These are phyloP conservation scores for Stenotaenia linearis DNA, from an alignment of 2,888 invertebrate genomes.

Conservation along the genomic window DNA sequence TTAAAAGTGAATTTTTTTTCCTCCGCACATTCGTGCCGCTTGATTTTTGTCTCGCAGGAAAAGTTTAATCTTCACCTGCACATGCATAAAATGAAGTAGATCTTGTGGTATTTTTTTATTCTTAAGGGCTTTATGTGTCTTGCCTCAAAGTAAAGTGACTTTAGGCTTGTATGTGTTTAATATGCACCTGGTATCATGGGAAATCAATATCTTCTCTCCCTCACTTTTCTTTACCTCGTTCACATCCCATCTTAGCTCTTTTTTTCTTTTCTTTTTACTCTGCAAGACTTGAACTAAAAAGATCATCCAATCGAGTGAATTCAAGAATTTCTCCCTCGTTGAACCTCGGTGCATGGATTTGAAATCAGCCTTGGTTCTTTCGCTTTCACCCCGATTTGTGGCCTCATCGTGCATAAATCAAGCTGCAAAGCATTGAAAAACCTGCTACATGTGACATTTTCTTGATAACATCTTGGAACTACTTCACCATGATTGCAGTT, in stretches of 20 bases:
- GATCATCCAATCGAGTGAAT: constrained; percentile 19
- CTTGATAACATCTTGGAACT: neutral
- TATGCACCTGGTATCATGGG: constrained; percentile 15
- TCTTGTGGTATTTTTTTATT: neutral
- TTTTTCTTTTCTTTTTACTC: neutral
- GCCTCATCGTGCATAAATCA: constrained; percentile 15
- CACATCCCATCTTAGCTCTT: constrained; percentile 1
- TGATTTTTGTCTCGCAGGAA: neutral
- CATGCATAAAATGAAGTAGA: constrained; percentile 2
- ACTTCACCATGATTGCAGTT: neutral
- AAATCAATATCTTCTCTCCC: neutral
- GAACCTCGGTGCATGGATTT: constrained; percentile 14
- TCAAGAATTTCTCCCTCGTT: constrained; percentile 11
- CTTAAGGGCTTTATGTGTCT: neutral
- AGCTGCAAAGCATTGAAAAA: neutral
- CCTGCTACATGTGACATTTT: neutral
- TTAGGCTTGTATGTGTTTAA: constrained; percentile 2
- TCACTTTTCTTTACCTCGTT: neutral
- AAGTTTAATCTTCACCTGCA: neutral
- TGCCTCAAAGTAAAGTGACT: constrained; percentile 10
- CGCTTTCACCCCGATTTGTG: constrained; percentile 5
- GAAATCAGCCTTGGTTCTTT: neutral
- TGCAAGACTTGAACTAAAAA: constrained; percentile 13
- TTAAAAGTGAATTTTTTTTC: neutral
- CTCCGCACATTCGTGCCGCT: neutral